Evolutionary conservation across 2,888 invertebrate species (phyloP), one percentile per base, ranked within the genome.

Genomic region (Phorcus lineatus): DNA sequence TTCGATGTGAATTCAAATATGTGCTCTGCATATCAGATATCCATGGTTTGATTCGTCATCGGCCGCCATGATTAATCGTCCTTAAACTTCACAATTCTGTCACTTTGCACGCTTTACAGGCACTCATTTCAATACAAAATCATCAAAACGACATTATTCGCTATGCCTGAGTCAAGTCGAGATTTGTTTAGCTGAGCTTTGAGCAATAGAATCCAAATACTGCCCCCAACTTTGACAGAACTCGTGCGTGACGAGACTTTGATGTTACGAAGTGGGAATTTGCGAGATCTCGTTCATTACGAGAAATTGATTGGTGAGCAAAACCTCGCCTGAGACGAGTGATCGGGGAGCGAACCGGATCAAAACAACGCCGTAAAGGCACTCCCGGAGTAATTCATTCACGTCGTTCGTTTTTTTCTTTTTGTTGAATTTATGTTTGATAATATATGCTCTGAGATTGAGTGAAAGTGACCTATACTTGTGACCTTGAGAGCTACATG

Each of bases 241-340:
- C 70, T 70, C 40, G 70, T 36, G 40, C 70, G 70, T 70, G 70
- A 70, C 40, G 70, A 36, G 70, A 70, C 70, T 70, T 70, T 70
- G 70, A 70, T 70, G 70, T 70, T 70, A 70, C 36, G 36, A 19
- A 40, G 31, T 70, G 36, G 36, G 70, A 70, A 36, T 70, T 40
- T 70, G 70, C 40, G 70, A 70, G 31, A 70, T 70, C 36, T 70
- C 70, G 36, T 70, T 70, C 70, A 70, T 70, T 70, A 70, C 70
- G 70, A 70, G 70, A 70, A 70, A 70, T 62, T 62, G 62, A 62
- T 62, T 62, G 62, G 62, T 13, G 62, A 62, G 47, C 62, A 62
- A 62, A 62, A 62, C 28, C 28, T 62, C 47, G 62, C 24, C 62
- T 1, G 62, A 24, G 62, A 24, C 24, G 62, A 28, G 62, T 62